phyloP scores from a whole-genome alignment of 2,888 invertebrate species.

The Xylota segnis region DNA sequence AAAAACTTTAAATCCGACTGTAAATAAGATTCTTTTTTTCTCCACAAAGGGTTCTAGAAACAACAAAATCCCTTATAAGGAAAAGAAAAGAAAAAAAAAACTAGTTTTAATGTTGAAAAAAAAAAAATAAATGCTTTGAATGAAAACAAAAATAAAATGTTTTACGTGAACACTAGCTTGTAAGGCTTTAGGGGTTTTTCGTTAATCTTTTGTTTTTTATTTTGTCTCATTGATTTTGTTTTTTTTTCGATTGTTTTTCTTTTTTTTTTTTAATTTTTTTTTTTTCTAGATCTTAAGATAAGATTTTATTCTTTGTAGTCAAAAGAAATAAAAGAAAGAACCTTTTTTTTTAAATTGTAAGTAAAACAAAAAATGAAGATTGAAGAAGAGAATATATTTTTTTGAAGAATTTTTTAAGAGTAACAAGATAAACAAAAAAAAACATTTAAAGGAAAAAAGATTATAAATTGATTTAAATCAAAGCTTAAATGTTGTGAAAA shows the following conservation, averaged over 20 bases:
- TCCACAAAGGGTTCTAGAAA: slow-evolving; percentile 31
- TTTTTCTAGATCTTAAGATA: slow-evolving; percentile 63
- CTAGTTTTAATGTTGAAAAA: slow-evolving; percentile 63
- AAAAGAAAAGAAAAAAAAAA: slow-evolving; percentile 46
- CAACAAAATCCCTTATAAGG: slow-evolving; percentile 27
- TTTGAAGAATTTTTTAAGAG: slow-evolving; percentile 77
- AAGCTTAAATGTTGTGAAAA: slow-evolving; percentile 76
- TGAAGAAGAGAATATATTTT: slow-evolving; percentile 77
- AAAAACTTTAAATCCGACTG: slow-evolving; percentile 61
- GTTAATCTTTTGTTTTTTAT: slow-evolving; percentile 47
- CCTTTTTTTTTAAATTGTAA: slow-evolving; percentile 64
- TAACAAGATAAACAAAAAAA: slow-evolving; percentile 66
- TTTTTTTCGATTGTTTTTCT: slow-evolving; percentile 16
- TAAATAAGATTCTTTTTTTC: slow-evolving; percentile 69
- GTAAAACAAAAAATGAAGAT: slow-evolving; percentile 62
- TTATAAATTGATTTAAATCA: slow-evolving; percentile 76
- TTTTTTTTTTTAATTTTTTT: slow-evolving; percentile 32
- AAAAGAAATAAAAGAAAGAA: slow-evolving; percentile 66
- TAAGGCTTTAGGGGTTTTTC: slow-evolving; percentile 71
- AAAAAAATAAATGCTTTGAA: slow-evolving; percentile 61
- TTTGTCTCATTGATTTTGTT: slow-evolving; percentile 39
- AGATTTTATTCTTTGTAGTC: slow-evolving; percentile 75
- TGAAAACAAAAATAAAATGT: slow-evolving; percentile 56
- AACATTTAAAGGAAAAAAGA: slow-evolving; percentile 46
- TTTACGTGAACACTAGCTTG: slow-evolving; percentile 60